A percentile compares a stretch with the other conserved stretches of the same genome.
Conservation (phyloP, 2,113 vertebrate species). For the Coryphaenoides rupestris region DNA sequence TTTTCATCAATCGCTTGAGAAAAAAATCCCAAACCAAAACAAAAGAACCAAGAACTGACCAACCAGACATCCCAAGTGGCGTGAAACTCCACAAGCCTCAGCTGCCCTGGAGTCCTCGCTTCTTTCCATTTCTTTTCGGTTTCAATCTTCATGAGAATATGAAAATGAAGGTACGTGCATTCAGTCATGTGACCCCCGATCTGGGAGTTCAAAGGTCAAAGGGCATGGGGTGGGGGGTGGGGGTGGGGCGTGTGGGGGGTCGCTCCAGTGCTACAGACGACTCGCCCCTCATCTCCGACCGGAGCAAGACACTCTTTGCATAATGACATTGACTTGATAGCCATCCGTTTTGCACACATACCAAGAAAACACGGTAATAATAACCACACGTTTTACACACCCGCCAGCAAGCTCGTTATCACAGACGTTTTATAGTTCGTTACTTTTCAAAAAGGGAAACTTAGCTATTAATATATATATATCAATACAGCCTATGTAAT, state of each 20-base stretch:
- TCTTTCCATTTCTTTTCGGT: background rate
- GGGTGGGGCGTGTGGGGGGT: conserved; percentile 37
- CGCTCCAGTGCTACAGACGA: conserved; percentile 6
- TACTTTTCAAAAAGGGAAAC: conserved; percentile 26
- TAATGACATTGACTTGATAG: conserved; percentile 51
- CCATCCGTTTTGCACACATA: conserved; percentile 19
- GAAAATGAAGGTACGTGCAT: conserved; percentile 63
- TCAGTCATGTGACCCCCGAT: conserved; percentile 61
- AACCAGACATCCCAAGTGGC: conserved; percentile 38
- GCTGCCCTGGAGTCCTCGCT: conserved; percentile 13
- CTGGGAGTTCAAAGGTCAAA: conserved; percentile 48
- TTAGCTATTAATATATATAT: background rate
- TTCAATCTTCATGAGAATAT: conserved; percentile 59
- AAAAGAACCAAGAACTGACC: too few relatives aligned
- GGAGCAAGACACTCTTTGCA: conserved; percentile 53
- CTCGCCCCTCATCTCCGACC: conserved; percentile 49
- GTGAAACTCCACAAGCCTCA: conserved; percentile 36
- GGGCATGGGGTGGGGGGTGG: conserved; percentile 47
- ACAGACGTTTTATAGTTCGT: conserved; percentile 32
- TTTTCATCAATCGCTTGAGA: conserved; percentile 54
- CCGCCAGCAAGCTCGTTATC: conserved; percentile 56
- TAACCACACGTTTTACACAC: conserved; percentile 55
- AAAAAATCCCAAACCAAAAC: conserved; percentile 49
- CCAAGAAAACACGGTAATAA: conserved; percentile 53
- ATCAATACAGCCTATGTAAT: background rate